Conservation (phyloP, 2,113 vertebrate genomes). For the Coryphaenoides rupestris region DNA sequence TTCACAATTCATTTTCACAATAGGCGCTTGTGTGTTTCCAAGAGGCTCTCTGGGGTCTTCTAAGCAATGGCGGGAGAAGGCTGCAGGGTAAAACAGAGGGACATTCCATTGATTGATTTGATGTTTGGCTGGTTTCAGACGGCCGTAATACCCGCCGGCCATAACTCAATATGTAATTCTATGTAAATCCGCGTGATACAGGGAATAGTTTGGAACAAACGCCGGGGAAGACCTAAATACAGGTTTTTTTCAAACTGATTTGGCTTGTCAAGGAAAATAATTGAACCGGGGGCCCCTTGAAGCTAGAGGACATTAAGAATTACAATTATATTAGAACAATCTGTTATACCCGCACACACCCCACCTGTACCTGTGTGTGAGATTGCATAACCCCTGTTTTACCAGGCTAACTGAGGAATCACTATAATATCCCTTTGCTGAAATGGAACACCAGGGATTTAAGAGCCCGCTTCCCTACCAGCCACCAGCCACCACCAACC, state of each 20-base stretch:
- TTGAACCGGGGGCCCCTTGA: conserved; percentile 7
- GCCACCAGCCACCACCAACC: too few relatives aligned
- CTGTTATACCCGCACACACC: conserved; percentile 4
- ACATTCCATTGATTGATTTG: conserved; percentile 56
- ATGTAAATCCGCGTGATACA: conserved; percentile 17
- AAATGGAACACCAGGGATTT: too few relatives aligned
- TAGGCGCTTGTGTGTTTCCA: conserved; percentile 68
- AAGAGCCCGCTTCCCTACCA: too few relatives aligned
- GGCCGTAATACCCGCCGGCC: conserved; percentile 14
- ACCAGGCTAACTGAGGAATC: too few relatives aligned
- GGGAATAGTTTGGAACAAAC: conserved; percentile 19
- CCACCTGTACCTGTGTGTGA: too few relatives aligned
- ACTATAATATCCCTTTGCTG: too few relatives aligned
- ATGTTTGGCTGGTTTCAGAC: conserved; percentile 56
- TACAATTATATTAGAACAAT: conserved; percentile 17
- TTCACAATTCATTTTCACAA: too few relatives aligned
- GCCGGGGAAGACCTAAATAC: not conserved
- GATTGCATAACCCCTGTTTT: too few relatives aligned
- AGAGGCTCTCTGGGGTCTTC: conserved; percentile 58
- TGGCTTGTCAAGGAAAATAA: not conserved
- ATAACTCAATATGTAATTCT: conserved; percentile 19
- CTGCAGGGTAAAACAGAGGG: conserved; percentile 58
- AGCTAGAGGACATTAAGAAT: conserved; percentile 3
- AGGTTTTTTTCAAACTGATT: not conserved
- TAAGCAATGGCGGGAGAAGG: conserved; percentile 53